Evolutionary conservation across 2,113 vertebrate genomes (phyloP).

Genomic region (Osmerus eperlanus): DNA sequence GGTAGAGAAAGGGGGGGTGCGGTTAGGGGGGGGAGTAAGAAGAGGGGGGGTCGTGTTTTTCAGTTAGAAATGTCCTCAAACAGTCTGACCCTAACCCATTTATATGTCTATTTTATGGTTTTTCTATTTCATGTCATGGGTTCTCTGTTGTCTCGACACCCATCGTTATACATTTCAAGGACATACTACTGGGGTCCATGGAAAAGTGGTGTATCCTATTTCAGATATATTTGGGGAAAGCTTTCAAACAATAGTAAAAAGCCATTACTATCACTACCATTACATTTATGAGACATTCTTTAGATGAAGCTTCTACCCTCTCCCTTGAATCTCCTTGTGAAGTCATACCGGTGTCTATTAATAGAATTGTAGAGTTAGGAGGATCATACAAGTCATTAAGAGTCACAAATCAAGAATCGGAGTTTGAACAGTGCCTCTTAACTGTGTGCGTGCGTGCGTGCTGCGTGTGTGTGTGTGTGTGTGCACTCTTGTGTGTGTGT

Average conservation of each 20-base stretch:
- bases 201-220: neutral
- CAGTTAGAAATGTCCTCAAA: neutral
- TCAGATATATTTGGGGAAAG: slow-evolving; percentile 6
- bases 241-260: slow-evolving; percentile 19
- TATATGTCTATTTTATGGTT: too few relatives aligned
- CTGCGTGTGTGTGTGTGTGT: neutral
- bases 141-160: too few relatives aligned
- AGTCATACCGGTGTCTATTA: neutral
- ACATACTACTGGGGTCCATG: neutral
- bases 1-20: neutral
- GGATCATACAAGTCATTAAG: too few relatives aligned
- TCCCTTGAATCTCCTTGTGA: too few relatives aligned
- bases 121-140: too few relatives aligned
- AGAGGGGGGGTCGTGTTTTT: too few relatives aligned
- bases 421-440: neutral
- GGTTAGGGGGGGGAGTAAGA: neutral
- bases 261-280: neutral
- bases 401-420: too few relatives aligned
- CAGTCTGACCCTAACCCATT: neutral
- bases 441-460: neutral
- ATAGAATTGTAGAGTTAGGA: neutral
- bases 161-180: neutral
- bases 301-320: neutral
- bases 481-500: slow-evolving; percentile 14
- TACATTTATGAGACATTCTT: slow-evolving; percentile 8